Evolutionary conservation across 2,797 vertebrate genomes (phyloP), one percentile per base, ranked within the genome.

Genomic region (Platalea minor): DNA sequence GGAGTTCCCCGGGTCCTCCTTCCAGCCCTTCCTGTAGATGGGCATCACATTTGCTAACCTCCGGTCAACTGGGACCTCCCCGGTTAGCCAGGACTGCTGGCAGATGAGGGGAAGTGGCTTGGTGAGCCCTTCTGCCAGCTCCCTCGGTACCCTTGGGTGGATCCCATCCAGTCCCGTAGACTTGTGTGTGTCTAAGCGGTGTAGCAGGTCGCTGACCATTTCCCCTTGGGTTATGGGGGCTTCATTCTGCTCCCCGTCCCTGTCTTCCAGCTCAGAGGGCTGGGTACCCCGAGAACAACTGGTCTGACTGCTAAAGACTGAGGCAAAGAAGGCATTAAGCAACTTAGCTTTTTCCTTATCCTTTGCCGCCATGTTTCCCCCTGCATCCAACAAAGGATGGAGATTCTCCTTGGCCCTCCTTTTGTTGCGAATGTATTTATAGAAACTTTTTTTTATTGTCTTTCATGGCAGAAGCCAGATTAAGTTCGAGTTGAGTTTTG

Each of bases 311-410:
- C 5, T 50, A 20, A 56, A 41, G 21, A 13, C 8, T 7, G 41
- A 37, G 46, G 18, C 11, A 75, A 75, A 80, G 11, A 17, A 4
- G 8, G 4, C 20, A 24, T 46, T 29, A 11, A 50, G 7, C 51
- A 89, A 23, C 14, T 57, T 19, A 20, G n/a, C 13, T 29, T 41
- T 64, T 35, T 65, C 50, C 50, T 54, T 16, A 15, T 23, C 31
- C 39, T 65, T 73, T 41, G 48, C 51, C 25, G 15, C 7, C 61
- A 13, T 26, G 8, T 51, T 75, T 41, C 1, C 14, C 11, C 14
- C 2, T 0, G 0, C 8, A 41, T 54, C 24, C 29, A 14, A 4
- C 33, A 65, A 50, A 70, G 11, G 29, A 19, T 33, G 7, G 26
- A 48, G 35, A 26, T 17, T 63, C 13, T 21, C 46, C 23, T 41